These are phyloP conservation scores for Pimpla rufipes DNA, from an alignment of 2,888 invertebrate genomes.

Conservation along the genomic window DNA sequence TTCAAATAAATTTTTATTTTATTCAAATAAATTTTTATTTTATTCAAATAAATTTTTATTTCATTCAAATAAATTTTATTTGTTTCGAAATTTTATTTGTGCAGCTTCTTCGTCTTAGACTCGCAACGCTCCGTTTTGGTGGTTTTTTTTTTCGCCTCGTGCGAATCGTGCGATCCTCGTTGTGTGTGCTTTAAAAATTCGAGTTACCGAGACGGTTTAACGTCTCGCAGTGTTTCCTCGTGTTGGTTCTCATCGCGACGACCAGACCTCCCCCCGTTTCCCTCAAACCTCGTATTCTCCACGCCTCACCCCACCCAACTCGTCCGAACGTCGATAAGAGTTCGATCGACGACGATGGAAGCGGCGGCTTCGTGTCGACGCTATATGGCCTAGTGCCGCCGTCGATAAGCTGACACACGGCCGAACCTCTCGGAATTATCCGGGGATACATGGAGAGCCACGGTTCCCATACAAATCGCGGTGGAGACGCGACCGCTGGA, in stretches of 20 bases:
- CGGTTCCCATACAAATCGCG: not conserved
- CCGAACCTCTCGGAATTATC: not conserved
- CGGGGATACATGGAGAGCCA: not conserved
- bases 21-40: too few relatives aligned
- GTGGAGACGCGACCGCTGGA: not conserved
- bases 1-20: too few relatives aligned
- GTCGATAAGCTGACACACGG: constrained; percentile 47
- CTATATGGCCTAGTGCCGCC: not conserved
- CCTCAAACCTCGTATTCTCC: not conserved
- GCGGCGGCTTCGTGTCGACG: not conserved
- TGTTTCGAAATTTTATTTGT: too few relatives aligned
- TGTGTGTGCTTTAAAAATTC: not conserved
- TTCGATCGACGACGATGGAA: constrained; percentile 44
- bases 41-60: too few relatives aligned
- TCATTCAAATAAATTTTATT: too few relatives aligned
- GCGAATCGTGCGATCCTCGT: too few relatives aligned
- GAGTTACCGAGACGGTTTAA: not conserved
- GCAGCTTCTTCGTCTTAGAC: too few relatives aligned
- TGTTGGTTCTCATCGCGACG: not conserved
- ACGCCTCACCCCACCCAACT: constrained; percentile 2
- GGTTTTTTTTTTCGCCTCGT: too few relatives aligned
- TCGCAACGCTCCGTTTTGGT: too few relatives aligned
- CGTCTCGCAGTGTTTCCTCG: not conserved
- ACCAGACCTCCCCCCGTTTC: constrained; percentile 18
- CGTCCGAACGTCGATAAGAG: constrained; percentile 56